Conservation (phyloP, 2,113 vertebrate genomes). For the Cavia porcellus region DNA sequence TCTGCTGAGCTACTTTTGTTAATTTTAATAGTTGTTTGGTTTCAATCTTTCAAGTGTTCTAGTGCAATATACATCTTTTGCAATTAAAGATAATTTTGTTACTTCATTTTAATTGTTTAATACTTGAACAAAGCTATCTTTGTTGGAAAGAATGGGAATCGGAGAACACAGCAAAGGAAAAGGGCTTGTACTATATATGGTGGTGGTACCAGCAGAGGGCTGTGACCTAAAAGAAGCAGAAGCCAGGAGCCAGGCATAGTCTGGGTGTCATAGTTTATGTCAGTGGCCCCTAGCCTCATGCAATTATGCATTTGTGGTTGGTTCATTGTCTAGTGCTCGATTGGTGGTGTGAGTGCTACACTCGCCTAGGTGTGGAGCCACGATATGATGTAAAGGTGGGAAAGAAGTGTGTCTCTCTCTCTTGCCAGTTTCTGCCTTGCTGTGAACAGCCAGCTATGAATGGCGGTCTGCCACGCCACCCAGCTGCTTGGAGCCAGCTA, state of each 20-base stretch:
- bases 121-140: conserved; percentile 26
- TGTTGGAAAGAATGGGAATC: not conserved
- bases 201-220: not conserved
- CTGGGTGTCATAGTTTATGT: no score
- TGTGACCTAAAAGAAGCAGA: not conserved
- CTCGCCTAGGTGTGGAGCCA: no score
- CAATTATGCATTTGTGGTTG: no score
- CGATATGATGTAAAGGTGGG: no score
- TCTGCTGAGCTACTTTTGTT: conserved; percentile 56
- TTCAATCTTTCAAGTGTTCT: conserved; percentile 49
- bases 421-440: no score
- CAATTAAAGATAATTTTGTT: conserved; percentile 58
- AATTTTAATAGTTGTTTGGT: conserved; percentile 35
- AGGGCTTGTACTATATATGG: not conserved
- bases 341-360: no score
- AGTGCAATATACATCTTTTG: conserved; percentile 48
- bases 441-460: no score
- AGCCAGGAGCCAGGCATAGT: not conserved
- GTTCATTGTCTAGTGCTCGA: no score
- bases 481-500: no score
- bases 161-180: not conserved
- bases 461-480: no score
- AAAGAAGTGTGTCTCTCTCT: no score
- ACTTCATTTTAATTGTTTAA: conserved; percentile 10
- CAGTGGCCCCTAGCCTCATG: no score